phyloP scores from a whole-genome alignment of 92 coral and sea anemone genomes.

The Galaxea fascicularis region DNA sequence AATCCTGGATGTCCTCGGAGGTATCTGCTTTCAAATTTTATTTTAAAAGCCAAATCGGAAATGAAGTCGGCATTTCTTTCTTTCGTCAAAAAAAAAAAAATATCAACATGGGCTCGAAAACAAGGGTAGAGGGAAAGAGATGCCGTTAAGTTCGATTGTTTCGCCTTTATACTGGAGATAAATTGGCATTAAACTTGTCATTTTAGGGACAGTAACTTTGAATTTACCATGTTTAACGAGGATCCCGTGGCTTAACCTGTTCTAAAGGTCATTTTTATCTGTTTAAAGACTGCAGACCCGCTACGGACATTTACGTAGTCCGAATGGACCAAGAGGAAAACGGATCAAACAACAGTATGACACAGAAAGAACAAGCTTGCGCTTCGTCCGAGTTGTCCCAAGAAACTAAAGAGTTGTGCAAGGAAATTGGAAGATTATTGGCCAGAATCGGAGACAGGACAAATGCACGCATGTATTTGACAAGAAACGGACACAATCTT shows the following conservation, averaged over 20 bases:
- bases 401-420: conserved; percentile 66
- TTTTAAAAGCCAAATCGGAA: conserved; percentile 27
- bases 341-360: not conserved
- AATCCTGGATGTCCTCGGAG: not conserved
- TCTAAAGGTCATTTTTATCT: conserved; percentile 2
- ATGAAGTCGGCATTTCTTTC: conserved; percentile 26
- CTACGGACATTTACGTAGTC: not conserved
- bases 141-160: conserved; percentile 5
- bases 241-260: not conserved
- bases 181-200: not conserved
- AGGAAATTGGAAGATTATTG: conserved; percentile 80
- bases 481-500: conserved; percentile 26
- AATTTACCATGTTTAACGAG: not conserved
- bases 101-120: not conserved
- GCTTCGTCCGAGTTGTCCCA: conserved; percentile 46
- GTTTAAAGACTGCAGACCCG: not conserved
- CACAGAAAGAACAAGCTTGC: not conserved
- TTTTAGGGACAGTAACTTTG: not conserved
- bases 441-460: conserved; percentile 87
- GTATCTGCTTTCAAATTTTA: conserved; percentile 38
- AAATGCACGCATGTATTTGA: conserved; percentile 24
- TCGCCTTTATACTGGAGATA: not conserved
- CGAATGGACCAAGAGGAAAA: conserved; percentile 21
- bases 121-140: not conserved
- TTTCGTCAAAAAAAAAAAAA: not conserved